Evolutionary conservation across 2,888 invertebrate species (phyloP), one percentile per base, ranked within the genome.

Genomic region (Cheilosia urbana): DNA sequence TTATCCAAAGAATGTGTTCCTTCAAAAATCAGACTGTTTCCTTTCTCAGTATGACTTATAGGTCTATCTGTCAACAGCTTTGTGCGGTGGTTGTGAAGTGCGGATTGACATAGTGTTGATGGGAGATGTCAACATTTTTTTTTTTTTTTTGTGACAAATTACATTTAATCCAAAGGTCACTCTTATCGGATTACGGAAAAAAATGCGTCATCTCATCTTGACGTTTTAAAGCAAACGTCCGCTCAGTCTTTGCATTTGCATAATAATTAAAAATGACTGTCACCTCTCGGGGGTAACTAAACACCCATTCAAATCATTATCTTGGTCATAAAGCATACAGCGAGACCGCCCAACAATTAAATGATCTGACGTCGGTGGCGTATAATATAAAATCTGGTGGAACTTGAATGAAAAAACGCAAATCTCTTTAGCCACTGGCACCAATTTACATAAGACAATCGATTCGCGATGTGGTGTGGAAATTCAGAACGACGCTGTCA

Each of bases 251-350:
- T 55, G 19, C 13, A 53, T n/a, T 69, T 53, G 62, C 40, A 49
- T 65, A 40, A 19, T 57, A 40, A 47, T n/a, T 17, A 68, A 53
- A n/a, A 40, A 53, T 24, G 53, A 66, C n/a, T 0, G 53, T 11
- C 15, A 30, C 45, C 4, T 11, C 49, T 60, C 47, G 19, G 47
- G 15, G 42, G 75, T 77, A 62, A 78, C 45, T 60, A 13, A 62
- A 72, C 49, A 68, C 66, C 66, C 40, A 58, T 75, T 72, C 17
- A 72, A 79, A 72, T 65, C 17, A n/a, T 51, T 66, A 66, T 47
- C 45, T 45, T 63, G 40, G 45, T 60, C 47, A 66, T 62, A 49
- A 53, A 27, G 11, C 27, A 63, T 30, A 47, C 13, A 73, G 66
- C 53, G 73, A 47, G 49, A 71, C 63, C 58, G 24, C 37, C 60